Base-by-base conservation (phyloP, 1,140 invertebrate species). In the Thaumatotibia leucotreta region DNA sequence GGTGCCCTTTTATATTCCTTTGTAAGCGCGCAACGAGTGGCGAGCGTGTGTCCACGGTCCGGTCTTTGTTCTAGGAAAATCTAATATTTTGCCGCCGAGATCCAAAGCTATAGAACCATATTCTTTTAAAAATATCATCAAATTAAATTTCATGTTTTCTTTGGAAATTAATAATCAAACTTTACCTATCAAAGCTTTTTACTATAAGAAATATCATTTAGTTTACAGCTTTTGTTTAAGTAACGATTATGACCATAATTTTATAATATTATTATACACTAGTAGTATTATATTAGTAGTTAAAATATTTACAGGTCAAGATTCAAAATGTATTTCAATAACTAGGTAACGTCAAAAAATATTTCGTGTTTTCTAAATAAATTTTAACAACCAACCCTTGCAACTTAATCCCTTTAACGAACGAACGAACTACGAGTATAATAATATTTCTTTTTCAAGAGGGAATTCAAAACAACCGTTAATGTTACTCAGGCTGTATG, bases 401-500 rank as follows among this genome's bases (percentile, higher is more conserved):
- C 33, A 67, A 66, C 64, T 64, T 0, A 0, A 4, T 66, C 63
- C 29, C 17, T 64, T 52, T 49, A 65, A 63, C 68, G 77, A 84
- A 67, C 52, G 24, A 29, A 29, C 24, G 27, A 4, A 29, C 2
- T 20, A 45, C 17, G 39, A 20, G 39, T 45, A 45, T 45, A 80
- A 84, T 77, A 75, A 80, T 81, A 29, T 72, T 70, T 74, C 67
- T 79, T 73, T 71, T 64, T 67, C 77, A 74, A 63, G 66, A 67
- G 75, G 69, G 79, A 79, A 77, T 83, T 77, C 74, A 76, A 75
- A 83, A 78, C 75, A 80, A 76, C 73, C 74, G 76, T 82, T 80
- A 83, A 83, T 79, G 75, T 72, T 76, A 79, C 75, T 76, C 79
- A 45, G 75, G 72, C 67, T 74, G 73, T 76, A 85, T 82, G 80